Percentiles rank a stretch among this genome's conserved stretches.
Conservation (phyloP, 2,797 vertebrate genomes). For the Myiotriccus ornatus region DNA sequence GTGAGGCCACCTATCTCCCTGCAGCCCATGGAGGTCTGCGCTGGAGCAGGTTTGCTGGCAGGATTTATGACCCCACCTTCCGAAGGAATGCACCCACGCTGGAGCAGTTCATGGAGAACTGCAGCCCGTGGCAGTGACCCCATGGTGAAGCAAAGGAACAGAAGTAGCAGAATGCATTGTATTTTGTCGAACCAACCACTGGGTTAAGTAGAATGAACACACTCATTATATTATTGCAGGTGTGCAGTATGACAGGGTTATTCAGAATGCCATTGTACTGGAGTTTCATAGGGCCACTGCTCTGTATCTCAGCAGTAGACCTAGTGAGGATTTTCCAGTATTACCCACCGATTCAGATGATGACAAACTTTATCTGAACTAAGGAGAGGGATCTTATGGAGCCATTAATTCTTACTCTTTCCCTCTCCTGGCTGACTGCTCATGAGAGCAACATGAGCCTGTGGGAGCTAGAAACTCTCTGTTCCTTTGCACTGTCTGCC, state of each 20-base stretch:
- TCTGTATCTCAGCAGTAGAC: neutral
- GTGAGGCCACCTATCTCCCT: neutral
- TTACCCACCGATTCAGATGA: too few species aligned
- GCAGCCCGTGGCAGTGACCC: neutral
- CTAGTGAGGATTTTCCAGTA: neutral
- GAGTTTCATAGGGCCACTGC: neutral
- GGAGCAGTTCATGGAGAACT: neutral
- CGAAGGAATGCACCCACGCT: neutral
- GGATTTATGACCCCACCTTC: fast-evolving
- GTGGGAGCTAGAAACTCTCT: neutral
- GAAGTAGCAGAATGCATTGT: neutral
- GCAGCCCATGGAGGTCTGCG: fast-evolving
- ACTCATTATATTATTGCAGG: neutral
- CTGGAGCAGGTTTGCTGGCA: neutral
- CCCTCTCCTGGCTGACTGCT: neutral
- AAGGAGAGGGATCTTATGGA: neutral
- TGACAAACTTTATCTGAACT: neutral
- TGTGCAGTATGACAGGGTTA: neutral
- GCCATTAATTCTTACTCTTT: neutral
- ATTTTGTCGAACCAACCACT: neutral
- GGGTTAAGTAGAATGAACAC: neutral
- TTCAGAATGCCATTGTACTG: neutral
- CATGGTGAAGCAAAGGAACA: neutral
- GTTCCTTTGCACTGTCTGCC: neutral
- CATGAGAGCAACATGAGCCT: neutral